Base-by-base conservation (phyloP, 2,888 invertebrate genomes). In the Phyllotreta striolata region DNA sequence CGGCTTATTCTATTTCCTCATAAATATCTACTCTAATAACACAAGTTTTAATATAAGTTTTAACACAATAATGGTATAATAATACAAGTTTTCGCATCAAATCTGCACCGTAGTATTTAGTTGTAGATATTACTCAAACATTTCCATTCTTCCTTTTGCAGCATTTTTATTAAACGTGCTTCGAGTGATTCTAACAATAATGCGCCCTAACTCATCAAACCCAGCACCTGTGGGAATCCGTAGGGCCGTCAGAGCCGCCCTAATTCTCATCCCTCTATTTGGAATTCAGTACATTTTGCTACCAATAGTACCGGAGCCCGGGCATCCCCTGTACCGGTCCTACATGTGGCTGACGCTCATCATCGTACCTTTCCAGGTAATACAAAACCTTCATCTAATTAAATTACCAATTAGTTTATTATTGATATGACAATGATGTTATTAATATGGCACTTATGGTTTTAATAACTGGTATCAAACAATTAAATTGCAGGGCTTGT, bases 261-360 rank as follows among this genome's bases (percentile, higher is more conserved):
- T 91, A 6, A 89, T 92, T 69, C 82, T 92, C 76, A 89, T 91
- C n/a, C 92, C 92, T 0, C 81, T 92, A 0, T 88, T 92, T 62
- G 92, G 92, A 0, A 81, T 92, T 1, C 91, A 92, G 74, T 90
- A 88, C 76, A 81, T 91, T 35, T 79, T 91, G 57, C 84, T 91
- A 9, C 91, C 91, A 0, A 85, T 91, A 70, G 84, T 87, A 8
- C 91, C 91, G 0, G 81, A 84, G 0, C 81, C 83, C 0, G 85
- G 85, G 1, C 81, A 86, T 4, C 79, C 84, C 0, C 81, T 85
- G 56, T 88, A 88, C 69, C 83, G 84, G 24, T 76, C 86, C 55
- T 91, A 91, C 77, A 87, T 90, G 74, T 83, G 90, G 55, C 74
- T 87, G 12, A 87, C 89, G 0, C 89, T 91, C 0, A 76, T 90